Base-by-base conservation (phyloP, 2,888 invertebrate species). In the Oligia strigilis region DNA sequence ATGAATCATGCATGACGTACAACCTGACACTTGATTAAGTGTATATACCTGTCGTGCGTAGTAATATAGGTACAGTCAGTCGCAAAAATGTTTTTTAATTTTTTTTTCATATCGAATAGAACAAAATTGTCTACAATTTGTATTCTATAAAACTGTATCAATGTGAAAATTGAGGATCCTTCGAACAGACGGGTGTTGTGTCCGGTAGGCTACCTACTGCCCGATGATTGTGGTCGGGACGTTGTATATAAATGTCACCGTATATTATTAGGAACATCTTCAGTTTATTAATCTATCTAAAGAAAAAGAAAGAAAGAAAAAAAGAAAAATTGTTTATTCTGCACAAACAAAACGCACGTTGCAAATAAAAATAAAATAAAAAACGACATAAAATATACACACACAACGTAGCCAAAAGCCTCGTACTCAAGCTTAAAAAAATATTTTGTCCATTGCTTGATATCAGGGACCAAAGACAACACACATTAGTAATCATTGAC, bases 11-110 rank as follows among this genome's bases (percentile, higher is more conserved):
- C 72, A 36, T 77, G 66, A 58, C 75, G 40, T 58, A 70, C 40
- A 77, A 36, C 55, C 75, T 86, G 74, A 70, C 71, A 69, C 65
- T 67, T 77, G 72, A 80, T 83, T 81, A 81, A 78, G 65, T 71
- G 46, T 52, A 65, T 46, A 83, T 64, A 82, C n/a, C 19, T 82
- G 69, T 55, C n/a, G 17, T 43, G 23, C 17, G n/a, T 46, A 36
- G 36, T 67, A 62, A 82, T 62, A 43, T 36, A 40, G n/a, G n/a
- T 62, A 72, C 62, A 40, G 23, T 40, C 9, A 71, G 17, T 11
- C n/a, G 1, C 40, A 64, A n/a, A 64, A 40, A 3, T 29, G 29
- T 29, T 29, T 29, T 29, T 29, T 29, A 1, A 29, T 29, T 29
- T 29, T 29, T 29, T 29, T 29, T 29, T 29, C 29, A 40, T 40